Evolutionary conservation across 1,140 invertebrate genomes (phyloP), one percentile per base, ranked within the genome.

Genomic region (Anoplophora glabripennis): DNA sequence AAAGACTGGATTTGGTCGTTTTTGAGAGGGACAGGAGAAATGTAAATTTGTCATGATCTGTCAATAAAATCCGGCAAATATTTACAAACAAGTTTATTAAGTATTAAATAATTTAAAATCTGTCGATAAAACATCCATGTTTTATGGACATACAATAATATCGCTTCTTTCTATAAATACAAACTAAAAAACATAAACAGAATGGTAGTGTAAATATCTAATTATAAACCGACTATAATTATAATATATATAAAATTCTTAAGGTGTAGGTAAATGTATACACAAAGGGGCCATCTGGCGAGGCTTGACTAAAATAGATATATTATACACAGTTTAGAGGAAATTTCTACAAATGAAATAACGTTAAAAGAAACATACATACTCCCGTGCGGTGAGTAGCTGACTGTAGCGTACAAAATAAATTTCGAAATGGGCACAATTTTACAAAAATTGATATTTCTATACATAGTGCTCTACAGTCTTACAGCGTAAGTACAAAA

Each of bases 251-350:
- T 71, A 71, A 68, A 71, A 72, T 57, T 70, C 66, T 64, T 69
- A 70, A 72, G 65, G 66, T 69, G 66, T 65, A 71, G 63, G 67
- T 71, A 63, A 71, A 70, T 71, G 69, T 73, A 70, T 72, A 74
- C 67, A 71, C 56, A 62, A 63, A 54, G 59, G 67, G 64, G 73
- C 73, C 73, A 75, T 75, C 66, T 75, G 73, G 67, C 63, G 49
- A 58, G 40, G 42, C 61, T 56, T 63, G 60, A 67, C 63, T 63
- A 70, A 73, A 74, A 72, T 72, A 74, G 71, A 72, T 67, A 66
- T 66, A 71, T 69, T 69, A 72, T 71, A 73, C 68, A 71, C 70
- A 75, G 60, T 70, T 72, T 63, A 47, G 40, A 66, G 69, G 61
- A 71, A 70, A 68, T 61, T 64, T 67, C 70, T 63, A 66, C 58